Conservation (phyloP, 2,113 vertebrate species). For the Murina feae region DNA sequence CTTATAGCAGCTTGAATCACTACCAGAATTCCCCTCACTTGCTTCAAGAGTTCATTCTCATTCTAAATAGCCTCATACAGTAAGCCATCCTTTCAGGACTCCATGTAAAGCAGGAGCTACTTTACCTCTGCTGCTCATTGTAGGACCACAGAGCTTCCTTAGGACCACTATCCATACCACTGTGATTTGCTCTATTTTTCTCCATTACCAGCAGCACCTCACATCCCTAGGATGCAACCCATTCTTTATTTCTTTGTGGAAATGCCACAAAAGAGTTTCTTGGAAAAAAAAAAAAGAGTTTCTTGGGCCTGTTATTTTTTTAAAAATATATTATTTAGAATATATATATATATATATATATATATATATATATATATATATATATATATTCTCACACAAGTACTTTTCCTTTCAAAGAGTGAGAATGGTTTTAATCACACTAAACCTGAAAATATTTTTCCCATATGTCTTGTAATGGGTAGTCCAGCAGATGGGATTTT, state of each 20-base stretch:
- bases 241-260: background rate
- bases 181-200: background rate
- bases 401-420: background rate
- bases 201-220: background rate
- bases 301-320: background rate
- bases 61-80: background rate
- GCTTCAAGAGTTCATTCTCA: background rate
- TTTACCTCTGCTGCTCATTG: background rate
- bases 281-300: too few relatives aligned
- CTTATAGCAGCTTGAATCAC: background rate
- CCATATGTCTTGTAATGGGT: background rate
- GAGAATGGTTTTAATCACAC: background rate
- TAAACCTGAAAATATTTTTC: background rate
- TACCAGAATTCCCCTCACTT: background rate
- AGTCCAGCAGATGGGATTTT: background rate
- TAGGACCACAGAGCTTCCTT: background rate
- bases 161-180: too few relatives aligned
- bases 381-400: too few relatives aligned
- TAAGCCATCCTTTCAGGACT: background rate
- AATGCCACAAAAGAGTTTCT: background rate
- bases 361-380: too few relatives aligned
- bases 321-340: background rate
- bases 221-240: background rate
- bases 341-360: too few relatives aligned
- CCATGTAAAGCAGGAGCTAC: background rate